phyloP scores from a whole-genome alignment of 2,797 vertebrate genomes.

The Anolis apletophallus region DNA sequence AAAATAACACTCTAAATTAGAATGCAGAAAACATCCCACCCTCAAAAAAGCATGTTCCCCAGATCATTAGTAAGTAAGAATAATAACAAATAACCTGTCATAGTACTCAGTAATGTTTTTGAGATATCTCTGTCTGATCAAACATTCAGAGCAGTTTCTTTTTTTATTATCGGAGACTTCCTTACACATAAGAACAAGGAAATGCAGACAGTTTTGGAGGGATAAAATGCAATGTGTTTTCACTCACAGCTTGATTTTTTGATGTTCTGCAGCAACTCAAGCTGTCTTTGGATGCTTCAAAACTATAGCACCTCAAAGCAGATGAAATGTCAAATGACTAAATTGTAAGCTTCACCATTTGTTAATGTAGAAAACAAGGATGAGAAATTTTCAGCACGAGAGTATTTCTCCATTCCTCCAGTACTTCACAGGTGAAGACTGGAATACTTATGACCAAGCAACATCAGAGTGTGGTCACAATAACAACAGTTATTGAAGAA shows the following conservation, averaged over 20 bases:
- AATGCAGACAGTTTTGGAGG: not conserved
- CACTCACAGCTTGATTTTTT: not conserved
- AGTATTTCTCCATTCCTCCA: too few relatives aligned
- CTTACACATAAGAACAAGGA: not conserved
- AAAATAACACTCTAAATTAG: not conserved
- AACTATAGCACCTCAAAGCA: not conserved
- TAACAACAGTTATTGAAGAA: too few relatives aligned
- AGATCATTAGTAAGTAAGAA: slow-evolving; percentile 16
- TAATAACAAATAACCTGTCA: not conserved
- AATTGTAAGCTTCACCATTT: not conserved
- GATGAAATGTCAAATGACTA: not conserved
- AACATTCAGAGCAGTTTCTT: not conserved
- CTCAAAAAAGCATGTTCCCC: not conserved
- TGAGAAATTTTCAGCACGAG: not conserved
- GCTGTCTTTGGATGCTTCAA: not conserved
- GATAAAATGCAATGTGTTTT: not conserved
- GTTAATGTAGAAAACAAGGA: not conserved
- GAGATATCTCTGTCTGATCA: not conserved
- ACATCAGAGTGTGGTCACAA: too few relatives aligned
- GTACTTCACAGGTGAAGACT: too few relatives aligned
- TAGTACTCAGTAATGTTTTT: not conserved
- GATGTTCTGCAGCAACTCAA: not conserved
- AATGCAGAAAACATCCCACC: not conserved
- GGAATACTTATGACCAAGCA: too few relatives aligned
- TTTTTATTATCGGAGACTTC: not conserved